A percentile compares a stretch with the other conserved stretches of the same genome.
phyloP scores from a whole-genome alignment of 37 sponge, comb jelly and placozoan genomes.

The Agelas oroides region DNA sequence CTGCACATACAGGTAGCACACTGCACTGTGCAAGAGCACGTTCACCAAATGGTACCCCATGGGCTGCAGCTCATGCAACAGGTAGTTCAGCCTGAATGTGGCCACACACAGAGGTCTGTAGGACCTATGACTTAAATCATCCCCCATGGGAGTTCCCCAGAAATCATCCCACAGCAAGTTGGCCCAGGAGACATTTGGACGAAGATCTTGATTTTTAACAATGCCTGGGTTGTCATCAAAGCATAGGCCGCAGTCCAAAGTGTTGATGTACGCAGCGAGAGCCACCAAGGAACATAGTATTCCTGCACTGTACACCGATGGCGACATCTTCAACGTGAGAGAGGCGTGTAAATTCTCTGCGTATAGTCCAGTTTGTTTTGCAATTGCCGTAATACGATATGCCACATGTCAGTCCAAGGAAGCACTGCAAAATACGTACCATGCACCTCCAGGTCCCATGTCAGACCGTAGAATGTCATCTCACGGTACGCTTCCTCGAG shows the following conservation, averaged over 20 bases:
- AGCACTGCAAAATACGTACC: too few relatives aligned
- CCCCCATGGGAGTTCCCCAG: slow-evolving; percentile 96
- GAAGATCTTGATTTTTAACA: slow-evolving; percentile 76
- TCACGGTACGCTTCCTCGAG: too few relatives aligned
- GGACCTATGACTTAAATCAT: slow-evolving; percentile 84
- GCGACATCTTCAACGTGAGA: too few relatives aligned
- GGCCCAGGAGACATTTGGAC: slow-evolving; percentile 71
- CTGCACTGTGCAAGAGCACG: slow-evolving; percentile 83
- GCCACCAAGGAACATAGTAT: too few relatives aligned
- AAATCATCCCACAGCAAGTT: slow-evolving; percentile 88
- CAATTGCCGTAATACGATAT: too few relatives aligned
- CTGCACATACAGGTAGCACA: slow-evolving; percentile 76
- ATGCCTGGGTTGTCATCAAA: slow-evolving; percentile 91
- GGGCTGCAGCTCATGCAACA: slow-evolving; percentile 81
- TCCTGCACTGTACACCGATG: too few relatives aligned
- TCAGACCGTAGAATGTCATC: too few relatives aligned
- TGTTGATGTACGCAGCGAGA: slow-evolving; percentile 61
- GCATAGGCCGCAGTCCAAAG: slow-evolving; percentile 77
- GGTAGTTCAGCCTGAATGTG: slow-evolving; percentile 89
- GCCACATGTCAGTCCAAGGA: too few relatives aligned
- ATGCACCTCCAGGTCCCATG: too few relatives aligned
- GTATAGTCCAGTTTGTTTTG: too few relatives aligned
- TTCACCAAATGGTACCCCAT: slow-evolving; percentile 93
- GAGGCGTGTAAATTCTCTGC: too few relatives aligned
- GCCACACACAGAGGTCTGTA: slow-evolving; percentile 91